A percentile compares a stretch with the other conserved stretches of the same genome.
These are phyloP conservation scores for Tragelaphus buxtoni DNA, from an alignment of 2,113 vertebrate genomes.

Conservation along the genomic window DNA sequence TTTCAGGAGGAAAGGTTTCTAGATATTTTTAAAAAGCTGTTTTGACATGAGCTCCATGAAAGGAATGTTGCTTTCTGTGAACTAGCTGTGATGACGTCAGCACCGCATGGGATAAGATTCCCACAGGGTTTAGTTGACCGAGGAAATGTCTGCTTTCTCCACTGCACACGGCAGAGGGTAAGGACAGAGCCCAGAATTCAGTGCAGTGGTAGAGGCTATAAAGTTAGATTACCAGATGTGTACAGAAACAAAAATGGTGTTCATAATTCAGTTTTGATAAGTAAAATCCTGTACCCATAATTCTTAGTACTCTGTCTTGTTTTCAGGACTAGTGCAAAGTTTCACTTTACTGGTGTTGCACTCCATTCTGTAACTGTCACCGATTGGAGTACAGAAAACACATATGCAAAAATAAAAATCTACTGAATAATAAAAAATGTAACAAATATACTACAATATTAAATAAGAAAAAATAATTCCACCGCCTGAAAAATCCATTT, in stretches of 20 bases:
- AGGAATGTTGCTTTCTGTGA: not conserved
- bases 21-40: not conserved
- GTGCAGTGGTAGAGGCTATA: too few relatives aligned
- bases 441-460: not conserved
- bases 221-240: not conserved
- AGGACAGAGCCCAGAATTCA: not conserved
- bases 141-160: not conserved
- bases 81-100: not conserved
- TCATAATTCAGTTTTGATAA: not conserved
- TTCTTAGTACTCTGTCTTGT: not conserved
- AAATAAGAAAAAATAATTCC: not conserved
- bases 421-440: not conserved
- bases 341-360: not conserved
- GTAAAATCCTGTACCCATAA: not conserved
- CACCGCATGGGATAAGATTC: not conserved
- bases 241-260: not conserved
- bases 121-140: not conserved
- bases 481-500: not conserved
- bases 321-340: not conserved
- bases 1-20: conserved; percentile 15
- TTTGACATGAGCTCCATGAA: not conserved
- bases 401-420: not conserved
- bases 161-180: not conserved
- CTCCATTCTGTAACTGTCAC: not conserved
- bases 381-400: not conserved